Evolutionary conservation across 2,888 invertebrate genomes (phyloP).

Genomic region (Carabus problematicus): DNA sequence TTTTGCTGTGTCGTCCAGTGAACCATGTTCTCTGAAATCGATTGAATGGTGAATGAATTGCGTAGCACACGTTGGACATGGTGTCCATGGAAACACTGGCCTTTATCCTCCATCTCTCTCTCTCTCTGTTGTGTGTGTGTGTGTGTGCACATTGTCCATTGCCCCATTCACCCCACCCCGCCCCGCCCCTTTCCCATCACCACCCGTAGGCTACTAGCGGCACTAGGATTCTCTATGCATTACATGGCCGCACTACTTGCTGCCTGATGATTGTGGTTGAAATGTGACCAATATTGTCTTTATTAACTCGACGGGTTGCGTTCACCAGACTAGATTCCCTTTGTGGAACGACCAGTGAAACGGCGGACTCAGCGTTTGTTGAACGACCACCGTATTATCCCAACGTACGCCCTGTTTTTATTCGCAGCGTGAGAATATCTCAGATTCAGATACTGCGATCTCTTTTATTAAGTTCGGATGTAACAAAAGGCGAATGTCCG

Average conservation of each 20-base stretch:
- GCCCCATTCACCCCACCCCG: not conserved
- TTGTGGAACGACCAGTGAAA: constrained; percentile 4
- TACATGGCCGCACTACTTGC: not conserved
- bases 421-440: constrained; percentile 18
- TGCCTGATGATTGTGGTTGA: constrained; percentile 24
- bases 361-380: constrained; percentile 24
- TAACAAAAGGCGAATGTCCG: constrained; percentile 13
- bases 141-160: too few species aligned
- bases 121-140: too few species aligned
- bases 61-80: constrained; percentile 14
- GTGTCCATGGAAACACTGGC: constrained; percentile 24
- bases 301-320: constrained; percentile 32
- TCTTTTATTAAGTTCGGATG: constrained; percentile 38
- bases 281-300: constrained; percentile 38
- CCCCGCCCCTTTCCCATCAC: not conserved
- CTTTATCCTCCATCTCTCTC: not conserved
- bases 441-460: constrained; percentile 15
- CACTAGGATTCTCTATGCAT: not conserved
- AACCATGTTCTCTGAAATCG: constrained; percentile 19
- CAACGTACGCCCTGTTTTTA: constrained; percentile 21
- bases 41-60: constrained; percentile 29
- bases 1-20: constrained; percentile 3
- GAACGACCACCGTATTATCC: constrained; percentile 18
- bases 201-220: not conserved
- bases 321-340: constrained; percentile 6